These are phyloP conservation scores for Ambastaia sidthimunki DNA, from an alignment of 2,797 vertebrate species.

Conservation along the genomic window DNA sequence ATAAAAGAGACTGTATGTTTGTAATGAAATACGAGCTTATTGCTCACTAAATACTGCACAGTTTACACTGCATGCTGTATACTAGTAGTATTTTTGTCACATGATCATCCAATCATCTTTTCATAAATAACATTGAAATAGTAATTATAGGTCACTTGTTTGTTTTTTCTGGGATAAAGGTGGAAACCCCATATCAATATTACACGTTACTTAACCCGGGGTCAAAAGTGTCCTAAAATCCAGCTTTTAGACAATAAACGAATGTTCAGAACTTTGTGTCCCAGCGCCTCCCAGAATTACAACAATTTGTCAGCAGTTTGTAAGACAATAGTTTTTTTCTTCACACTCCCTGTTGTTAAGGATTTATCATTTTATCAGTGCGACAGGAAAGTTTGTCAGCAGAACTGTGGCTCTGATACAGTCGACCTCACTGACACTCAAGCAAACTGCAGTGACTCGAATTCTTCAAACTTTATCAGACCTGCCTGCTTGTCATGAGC, in stretches of 20 bases:
- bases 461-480: background rate
- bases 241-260: conserved; percentile 44
- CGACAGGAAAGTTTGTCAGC: conserved; percentile 76
- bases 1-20: too few relatives aligned
- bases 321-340: conserved; percentile 45
- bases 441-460: background rate
- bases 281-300: conserved; percentile 30
- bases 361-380: background rate
- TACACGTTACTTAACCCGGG: background rate
- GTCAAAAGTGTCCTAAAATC: background rate
- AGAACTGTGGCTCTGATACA: conserved; percentile 61
- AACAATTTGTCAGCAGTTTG: conserved; percentile 72
- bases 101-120: too few relatives aligned
- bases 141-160: too few relatives aligned
- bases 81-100: too few relatives aligned
- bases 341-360: conserved; percentile 62
- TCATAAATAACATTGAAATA: too few relatives aligned
- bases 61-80: too few relatives aligned
- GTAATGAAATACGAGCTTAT: too few relatives aligned
- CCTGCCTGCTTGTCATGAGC: background rate
- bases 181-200: too few relatives aligned
- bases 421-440: conserved; percentile 18
- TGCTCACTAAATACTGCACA: too few relatives aligned
- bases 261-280: conserved; percentile 52
- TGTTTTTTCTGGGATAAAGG: too few relatives aligned